Evolutionary conservation across 2,113 vertebrate species (phyloP), one percentile per base, ranked within the genome.

Genomic region (Xiphophorus couchianus): DNA sequence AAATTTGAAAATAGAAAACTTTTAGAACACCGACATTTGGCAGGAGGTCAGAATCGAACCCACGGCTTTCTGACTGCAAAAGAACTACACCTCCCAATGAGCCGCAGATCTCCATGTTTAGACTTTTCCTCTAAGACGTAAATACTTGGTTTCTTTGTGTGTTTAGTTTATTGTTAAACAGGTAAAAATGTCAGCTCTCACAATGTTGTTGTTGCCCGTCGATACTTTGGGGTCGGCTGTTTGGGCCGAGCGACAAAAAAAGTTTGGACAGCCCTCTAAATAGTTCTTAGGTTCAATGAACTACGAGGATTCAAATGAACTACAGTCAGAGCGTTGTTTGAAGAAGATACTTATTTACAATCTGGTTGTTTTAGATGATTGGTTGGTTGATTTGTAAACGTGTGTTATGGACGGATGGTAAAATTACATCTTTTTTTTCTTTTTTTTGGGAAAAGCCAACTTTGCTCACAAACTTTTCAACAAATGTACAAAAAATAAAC

Each of bases 401-500:
- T 58, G 51, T n/a, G 7, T 58, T 17, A 58, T 58, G 51, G 17
- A 9, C 25, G 25, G 51, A 25, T 58, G 25, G 51, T 58, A 19
- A 17, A 25, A 25, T n/a, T 58, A n/a, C 19, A n/a, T 25, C 22
- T 25, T 11, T 11, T 37, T 11, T 11, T 35, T 37, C 3, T 35
- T 10, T 10, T n/a, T n/a, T n/a, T n/a, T n/a, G n/a, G 7, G 22
- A 54, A 54, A 54, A 54, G 51, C 22, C 22, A 22, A 22, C 42
- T 44, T 58, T 7, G 51, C 4, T 35, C 9, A 11, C 13, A 15
- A 62, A 22, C 58, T 28, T 62, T 64, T 35, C 35, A n/a, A 35
- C 28, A 4, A 12, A 51, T 51, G 22, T 42, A 13, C 35, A 73
- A 7, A 31, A 28, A 84, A 83, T 62, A 77, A 76, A 83, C 77